Conservation (phyloP, 2,888 invertebrate species). For the Heteromurus nitidus region DNA sequence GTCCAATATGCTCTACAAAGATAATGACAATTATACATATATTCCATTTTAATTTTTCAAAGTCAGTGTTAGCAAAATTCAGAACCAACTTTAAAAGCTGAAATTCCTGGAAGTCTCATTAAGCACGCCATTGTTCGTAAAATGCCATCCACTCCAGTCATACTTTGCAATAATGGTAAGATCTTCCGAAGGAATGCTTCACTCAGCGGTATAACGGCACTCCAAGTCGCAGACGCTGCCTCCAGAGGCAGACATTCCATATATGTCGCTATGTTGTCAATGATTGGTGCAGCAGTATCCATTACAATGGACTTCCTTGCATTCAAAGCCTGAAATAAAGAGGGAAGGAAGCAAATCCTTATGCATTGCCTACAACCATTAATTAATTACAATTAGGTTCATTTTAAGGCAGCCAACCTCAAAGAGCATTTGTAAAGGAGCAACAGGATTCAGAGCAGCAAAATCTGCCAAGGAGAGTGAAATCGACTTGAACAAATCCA, state of each 20-base stretch:
- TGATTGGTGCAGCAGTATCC: conserved; percentile 84
- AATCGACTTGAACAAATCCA: conserved; percentile 94
- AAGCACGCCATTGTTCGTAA: conserved; percentile 86
- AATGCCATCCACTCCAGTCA: conserved; percentile 84
- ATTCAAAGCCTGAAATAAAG: conserved; percentile 81
- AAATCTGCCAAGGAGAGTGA: conserved; percentile 96
- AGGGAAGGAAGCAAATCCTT: too few species aligned
- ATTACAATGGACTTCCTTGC: conserved; percentile 84
- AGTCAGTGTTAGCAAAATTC: too few species aligned
- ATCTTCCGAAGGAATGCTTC: conserved; percentile 90
- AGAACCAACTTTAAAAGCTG: conserved; percentile 83
- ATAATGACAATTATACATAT: background rate
- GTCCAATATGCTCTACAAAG: conserved; percentile 86
- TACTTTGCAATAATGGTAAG: conserved; percentile 79
- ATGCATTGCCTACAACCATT: too few species aligned
- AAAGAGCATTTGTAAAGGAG: conserved; percentile 92
- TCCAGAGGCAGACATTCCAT: conserved; percentile 92
- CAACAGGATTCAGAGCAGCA: conserved; percentile 94
- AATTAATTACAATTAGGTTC: too few species aligned
- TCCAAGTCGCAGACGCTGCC: conserved; percentile 85
- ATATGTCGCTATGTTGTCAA: conserved; percentile 95
- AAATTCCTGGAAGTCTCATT: conserved; percentile 89
- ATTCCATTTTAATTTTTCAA: too few species aligned
- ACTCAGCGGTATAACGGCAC: conserved; percentile 87
- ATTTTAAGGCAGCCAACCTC: conserved; percentile 79